Evolutionary conservation across 2,797 vertebrate genomes (phyloP), one percentile per base, ranked within the genome.

Genomic region (Orientallactaga sibirica): DNA sequence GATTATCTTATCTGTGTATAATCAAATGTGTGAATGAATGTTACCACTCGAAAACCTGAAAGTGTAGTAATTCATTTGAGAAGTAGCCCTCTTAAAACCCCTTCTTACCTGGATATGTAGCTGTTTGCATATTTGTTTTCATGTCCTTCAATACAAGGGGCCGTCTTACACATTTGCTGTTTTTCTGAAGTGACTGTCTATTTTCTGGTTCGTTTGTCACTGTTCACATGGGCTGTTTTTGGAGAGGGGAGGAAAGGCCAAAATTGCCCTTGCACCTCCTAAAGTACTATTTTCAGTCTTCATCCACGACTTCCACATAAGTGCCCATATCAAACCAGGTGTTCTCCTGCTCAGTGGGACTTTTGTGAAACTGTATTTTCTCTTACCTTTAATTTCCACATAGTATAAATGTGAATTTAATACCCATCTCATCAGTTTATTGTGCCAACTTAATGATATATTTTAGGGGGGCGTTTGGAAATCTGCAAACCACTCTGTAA

Each of bases 321-420:
- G 16, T 71, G 22, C 9, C 74, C 7, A 37, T 62, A 66, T 87
- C n/a, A 74, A 68, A 83, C 3, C 37, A 71, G 7, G 1, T 18
- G 41, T 68, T 83, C 81, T 64, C 37, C 79, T 52, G 79, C 5
- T 67, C 55, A 16, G 19, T 52, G n/a, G 10, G 10, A 58, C 43
- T 87, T 68, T 92, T 74, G 12, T 88, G 66, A 85, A 88, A 79
- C 62, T 85, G 1, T 52, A 62, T 79, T 76, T 92, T 80, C 52
- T 87, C 33, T 75, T 27, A 52, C 24, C 20, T 90, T 92, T 74
- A 79, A 4, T 80, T 93, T 94, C 33, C 18, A 61, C 0, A 27
- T 22, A 55, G 7, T 27, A 33, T 33, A 89, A 91, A 61, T 37
- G 6, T 29, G 19, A 7, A 6, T 79, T 83, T 77, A 71, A 68